Percentiles rank a stretch among this genome's conserved stretches.
phyloP scores from a whole-genome alignment of 1,140 invertebrate species.

The Samia ricini region DNA sequence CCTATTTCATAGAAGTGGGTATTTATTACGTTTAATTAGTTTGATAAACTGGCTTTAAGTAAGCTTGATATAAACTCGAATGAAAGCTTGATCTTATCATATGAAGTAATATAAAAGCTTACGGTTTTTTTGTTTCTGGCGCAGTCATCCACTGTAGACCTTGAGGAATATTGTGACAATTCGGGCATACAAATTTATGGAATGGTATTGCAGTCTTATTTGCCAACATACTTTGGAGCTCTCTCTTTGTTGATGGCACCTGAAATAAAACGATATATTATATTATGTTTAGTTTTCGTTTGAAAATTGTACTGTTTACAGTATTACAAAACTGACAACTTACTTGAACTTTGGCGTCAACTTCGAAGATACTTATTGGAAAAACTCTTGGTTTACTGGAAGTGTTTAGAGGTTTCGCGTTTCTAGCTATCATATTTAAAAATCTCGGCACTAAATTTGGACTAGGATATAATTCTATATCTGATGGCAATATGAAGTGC shows the following conservation, averaged over 20 bases:
- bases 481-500: slow-evolving; percentile 90
- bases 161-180: slow-evolving; percentile 92
- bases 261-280: slow-evolving; percentile 36
- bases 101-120: slow-evolving; percentile 21
- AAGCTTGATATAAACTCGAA: not conserved
- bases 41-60: not conserved
- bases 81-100: not conserved
- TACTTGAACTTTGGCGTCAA: slow-evolving; percentile 82
- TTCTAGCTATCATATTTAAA: slow-evolving; percentile 88
- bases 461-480: slow-evolving; percentile 93
- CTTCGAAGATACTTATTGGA: slow-evolving; percentile 90
- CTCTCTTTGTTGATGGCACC: slow-evolving; percentile 86
- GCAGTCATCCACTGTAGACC: slow-evolving; percentile 89
- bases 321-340: slow-evolving; percentile 26
- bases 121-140: slow-evolving; percentile 81
- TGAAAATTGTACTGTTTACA: not conserved
- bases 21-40: not conserved
- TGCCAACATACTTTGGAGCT: slow-evolving; percentile 86
- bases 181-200: slow-evolving; percentile 92
- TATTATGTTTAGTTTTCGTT: not conserved
- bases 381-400: slow-evolving; percentile 87
- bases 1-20: not conserved
- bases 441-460: slow-evolving; percentile 86
- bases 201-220: slow-evolving; percentile 91
- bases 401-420: slow-evolving; percentile 80